Evolutionary conservation across 1,140 invertebrate species (phyloP).

Genomic region (Dreissena polymorpha): DNA sequence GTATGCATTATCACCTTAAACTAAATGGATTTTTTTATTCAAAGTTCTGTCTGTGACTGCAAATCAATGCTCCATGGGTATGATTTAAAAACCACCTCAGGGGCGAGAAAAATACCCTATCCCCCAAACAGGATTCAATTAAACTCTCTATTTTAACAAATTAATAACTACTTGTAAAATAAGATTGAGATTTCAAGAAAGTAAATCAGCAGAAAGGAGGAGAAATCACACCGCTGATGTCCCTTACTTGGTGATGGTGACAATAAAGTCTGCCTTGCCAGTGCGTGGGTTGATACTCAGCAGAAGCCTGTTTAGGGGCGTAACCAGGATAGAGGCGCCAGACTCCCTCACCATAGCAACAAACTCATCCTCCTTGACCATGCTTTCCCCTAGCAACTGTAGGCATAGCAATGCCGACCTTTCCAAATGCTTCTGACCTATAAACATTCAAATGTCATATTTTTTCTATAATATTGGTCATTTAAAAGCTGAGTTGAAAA

Average conservation of each 20-base stretch:
- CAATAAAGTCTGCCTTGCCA: constrained; percentile 88
- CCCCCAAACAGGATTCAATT: too few species aligned
- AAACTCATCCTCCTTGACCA: constrained; percentile 85
- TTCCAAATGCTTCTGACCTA: constrained; percentile 84
- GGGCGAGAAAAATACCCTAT: too few species aligned
- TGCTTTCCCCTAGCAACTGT: constrained; percentile 84
- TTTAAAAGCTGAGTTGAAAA: background rate
- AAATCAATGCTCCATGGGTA: too few species aligned
- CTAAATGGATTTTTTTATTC: too few species aligned
- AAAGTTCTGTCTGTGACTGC: too few species aligned
- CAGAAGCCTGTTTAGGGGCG: constrained; percentile 89
- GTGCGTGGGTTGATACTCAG: constrained; percentile 89
- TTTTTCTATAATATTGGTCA: too few species aligned
- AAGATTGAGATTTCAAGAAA: background rate
- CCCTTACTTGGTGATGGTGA: constrained; percentile 88
- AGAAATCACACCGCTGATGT: background rate
- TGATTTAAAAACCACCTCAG: too few species aligned
- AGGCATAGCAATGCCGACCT: constrained; percentile 85
- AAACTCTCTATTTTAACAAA: too few species aligned
- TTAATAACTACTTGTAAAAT: too few species aligned
- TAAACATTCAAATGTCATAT: too few species aligned
- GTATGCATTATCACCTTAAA: too few species aligned
- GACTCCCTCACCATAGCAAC: constrained; percentile 82
- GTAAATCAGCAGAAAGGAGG: background rate
- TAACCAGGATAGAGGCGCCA: constrained; percentile 82